These are phyloP conservation scores for Hydrozoanthus tunicans DNA, from an alignment of 64 coral and sea anemone genomes.

Conservation along the genomic window DNA sequence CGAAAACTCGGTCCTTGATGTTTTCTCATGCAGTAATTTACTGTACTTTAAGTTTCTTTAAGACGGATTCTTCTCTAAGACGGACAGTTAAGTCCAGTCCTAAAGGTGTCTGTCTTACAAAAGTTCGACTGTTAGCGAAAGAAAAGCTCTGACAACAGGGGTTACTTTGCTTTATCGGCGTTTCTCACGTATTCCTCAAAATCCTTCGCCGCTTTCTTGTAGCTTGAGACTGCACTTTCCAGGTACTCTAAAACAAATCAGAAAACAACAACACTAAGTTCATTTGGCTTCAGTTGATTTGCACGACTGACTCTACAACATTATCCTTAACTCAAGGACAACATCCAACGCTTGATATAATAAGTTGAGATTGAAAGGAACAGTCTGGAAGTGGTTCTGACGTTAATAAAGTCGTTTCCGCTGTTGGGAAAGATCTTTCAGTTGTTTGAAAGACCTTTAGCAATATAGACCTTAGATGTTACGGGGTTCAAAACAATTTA, in stretches of 20 bases:
- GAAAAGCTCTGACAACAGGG: not conserved
- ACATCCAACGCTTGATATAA: not conserved
- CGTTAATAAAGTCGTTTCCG: too few relatives aligned
- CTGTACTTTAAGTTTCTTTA: too few relatives aligned
- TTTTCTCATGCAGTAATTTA: too few relatives aligned
- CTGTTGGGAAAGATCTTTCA: too few relatives aligned
- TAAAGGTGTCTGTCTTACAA: not conserved
- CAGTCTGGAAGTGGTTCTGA: too few relatives aligned
- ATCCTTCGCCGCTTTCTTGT: conserved; percentile 48
- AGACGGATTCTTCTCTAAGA: too few relatives aligned
- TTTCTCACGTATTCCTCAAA: conserved; percentile 61
- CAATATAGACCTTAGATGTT: too few relatives aligned
- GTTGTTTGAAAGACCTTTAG: too few relatives aligned
- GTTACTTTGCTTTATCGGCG: conserved; percentile 75
- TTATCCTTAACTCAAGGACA: not conserved
- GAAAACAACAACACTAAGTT: not conserved
- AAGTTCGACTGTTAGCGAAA: not conserved
- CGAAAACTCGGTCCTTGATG: too few relatives aligned
- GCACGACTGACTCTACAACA: not conserved
- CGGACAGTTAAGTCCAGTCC: not conserved
- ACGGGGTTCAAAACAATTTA: too few relatives aligned
- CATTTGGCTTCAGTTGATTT: not conserved
- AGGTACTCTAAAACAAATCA: conserved; percentile 52
- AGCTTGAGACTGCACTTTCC: conserved; percentile 58
- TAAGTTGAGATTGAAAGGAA: not conserved